Conservation (phyloP, 2,797 vertebrate species). For the Lithobates sylvaticus region DNA sequence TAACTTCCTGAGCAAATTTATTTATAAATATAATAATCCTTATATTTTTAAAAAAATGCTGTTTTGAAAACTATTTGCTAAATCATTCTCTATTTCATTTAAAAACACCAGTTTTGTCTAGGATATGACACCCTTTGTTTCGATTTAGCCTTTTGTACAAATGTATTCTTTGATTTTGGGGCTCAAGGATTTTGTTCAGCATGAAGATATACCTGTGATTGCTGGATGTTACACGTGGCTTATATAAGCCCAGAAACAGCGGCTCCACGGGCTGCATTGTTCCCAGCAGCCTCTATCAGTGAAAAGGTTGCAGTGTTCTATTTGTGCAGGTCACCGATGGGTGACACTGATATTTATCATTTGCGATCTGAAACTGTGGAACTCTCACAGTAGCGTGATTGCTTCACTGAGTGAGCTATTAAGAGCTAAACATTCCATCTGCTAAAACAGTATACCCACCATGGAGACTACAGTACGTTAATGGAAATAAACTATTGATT, state of each 20-base stretch:
- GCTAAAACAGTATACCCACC: constrained; percentile 39
- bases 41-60: no score
- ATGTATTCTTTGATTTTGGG: neutral
- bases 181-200: neutral
- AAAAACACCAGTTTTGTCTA: neutral
- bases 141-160: neutral
- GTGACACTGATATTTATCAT: constrained; percentile 33
- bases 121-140: neutral
- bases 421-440: constrained; percentile 24
- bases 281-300: neutral
- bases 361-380: constrained; percentile 22
- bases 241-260: neutral
- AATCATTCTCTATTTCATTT: no score
- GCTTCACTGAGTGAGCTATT: constrained; percentile 30
- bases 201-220: neutral
- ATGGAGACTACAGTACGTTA: constrained; percentile 46
- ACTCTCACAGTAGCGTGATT: constrained; percentile 14
- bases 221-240: neutral
- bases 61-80: no score
- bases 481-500: constrained; percentile 59
- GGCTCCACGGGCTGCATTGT: neutral
- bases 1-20: no score
- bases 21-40: no score
- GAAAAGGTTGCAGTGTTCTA: neutral
- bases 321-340: constrained; percentile 29